phyloP scores from a whole-genome alignment of 2,797 vertebrate species.

The Phataginus tricuspis region DNA sequence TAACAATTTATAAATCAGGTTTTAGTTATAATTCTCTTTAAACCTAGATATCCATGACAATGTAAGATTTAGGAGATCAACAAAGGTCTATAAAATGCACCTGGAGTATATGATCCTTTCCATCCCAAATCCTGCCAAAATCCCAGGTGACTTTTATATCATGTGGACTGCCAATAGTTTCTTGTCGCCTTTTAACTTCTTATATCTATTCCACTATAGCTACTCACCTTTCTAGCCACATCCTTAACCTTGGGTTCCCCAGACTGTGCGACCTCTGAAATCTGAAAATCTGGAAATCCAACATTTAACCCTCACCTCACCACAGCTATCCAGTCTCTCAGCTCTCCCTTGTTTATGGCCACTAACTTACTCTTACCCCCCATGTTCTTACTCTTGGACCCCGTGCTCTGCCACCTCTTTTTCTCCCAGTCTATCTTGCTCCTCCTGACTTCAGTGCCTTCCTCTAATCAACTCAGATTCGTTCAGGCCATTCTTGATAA shows the following conservation, averaged over 20 bases:
- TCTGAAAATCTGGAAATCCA: not conserved
- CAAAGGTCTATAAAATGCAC: not conserved
- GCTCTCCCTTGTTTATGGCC: not conserved
- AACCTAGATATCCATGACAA: not conserved
- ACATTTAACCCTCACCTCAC: not conserved
- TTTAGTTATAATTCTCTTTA: not conserved
- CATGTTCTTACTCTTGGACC: not conserved
- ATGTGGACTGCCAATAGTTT: not conserved
- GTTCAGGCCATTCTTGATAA: not conserved
- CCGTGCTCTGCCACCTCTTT: not conserved
- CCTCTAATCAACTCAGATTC: not conserved
- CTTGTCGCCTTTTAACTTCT: not conserved
- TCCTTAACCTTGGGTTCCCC: not conserved
- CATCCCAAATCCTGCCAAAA: not conserved
- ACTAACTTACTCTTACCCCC: not conserved
- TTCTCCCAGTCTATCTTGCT: not conserved
- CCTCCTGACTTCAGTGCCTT: not conserved
- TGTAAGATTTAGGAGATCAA: not conserved
- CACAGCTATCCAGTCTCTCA: not conserved
- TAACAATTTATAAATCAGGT: not conserved
- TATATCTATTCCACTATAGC: not conserved
- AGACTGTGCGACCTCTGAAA: not conserved
- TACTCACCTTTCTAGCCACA: not conserved
- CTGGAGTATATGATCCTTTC: not conserved
- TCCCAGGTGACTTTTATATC: not conserved